Conservation (phyloP, 2,888 invertebrate genomes). For the Mesodorylaimus sp. region DNA sequence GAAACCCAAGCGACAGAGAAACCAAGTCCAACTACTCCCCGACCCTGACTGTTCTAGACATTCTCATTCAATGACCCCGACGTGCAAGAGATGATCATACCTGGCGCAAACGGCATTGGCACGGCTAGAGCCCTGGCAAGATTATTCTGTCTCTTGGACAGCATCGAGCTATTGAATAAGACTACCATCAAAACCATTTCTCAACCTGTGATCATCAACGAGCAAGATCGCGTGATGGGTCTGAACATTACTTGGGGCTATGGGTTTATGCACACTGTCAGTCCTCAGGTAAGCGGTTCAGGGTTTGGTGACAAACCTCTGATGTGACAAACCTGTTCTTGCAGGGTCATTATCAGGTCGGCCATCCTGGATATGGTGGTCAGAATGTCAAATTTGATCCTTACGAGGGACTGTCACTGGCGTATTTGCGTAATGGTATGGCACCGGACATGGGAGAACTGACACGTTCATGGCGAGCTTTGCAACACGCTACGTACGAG, state of each 20-base stretch:
- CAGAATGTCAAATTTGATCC: constrained; percentile 28
- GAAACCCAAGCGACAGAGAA: too few species aligned
- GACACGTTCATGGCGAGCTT: not conserved
- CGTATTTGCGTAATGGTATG: constrained; percentile 14
- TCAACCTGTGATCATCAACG: not conserved
- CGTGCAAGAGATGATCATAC: constrained; percentile 19
- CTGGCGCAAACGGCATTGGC: constrained; percentile 18
- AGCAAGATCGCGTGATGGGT: constrained; percentile 3
- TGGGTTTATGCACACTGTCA: constrained; percentile 2
- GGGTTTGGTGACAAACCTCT: not conserved
- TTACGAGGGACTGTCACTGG: constrained; percentile 26
- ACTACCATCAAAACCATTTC: not conserved
- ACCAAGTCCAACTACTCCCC: not conserved
- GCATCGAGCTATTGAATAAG: not conserved
- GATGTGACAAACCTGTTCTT: constrained; percentile 3
- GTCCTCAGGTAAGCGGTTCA: not conserved
- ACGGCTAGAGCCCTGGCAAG: constrained; percentile 14
- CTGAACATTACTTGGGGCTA: not conserved
- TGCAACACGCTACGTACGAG: not conserved
- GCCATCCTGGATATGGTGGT: constrained; percentile 33
- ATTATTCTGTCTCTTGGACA: not conserved
- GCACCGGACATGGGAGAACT: not conserved
- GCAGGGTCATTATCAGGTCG: constrained; percentile 22
- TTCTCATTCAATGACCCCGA: constrained; percentile 21
- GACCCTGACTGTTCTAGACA: not conserved